A percentile compares a stretch with the other conserved stretches of the same genome.
Conservation (phyloP, 2,888 invertebrate genomes). For the Mamestra brassicae region DNA sequence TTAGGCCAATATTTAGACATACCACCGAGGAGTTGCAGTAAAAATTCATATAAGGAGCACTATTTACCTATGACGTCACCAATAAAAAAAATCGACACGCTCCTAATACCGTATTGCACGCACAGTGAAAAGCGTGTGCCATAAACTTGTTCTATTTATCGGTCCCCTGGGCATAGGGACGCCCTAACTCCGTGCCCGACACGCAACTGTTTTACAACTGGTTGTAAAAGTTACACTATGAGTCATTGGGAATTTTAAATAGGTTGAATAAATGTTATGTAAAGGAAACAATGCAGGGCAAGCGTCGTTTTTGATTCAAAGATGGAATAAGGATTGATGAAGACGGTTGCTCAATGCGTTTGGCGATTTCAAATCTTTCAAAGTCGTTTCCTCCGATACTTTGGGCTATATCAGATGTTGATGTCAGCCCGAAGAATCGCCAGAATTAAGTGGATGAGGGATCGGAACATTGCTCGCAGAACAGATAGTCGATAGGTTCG, state of each 20-base stretch:
- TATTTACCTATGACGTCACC: slow-evolving; percentile 43
- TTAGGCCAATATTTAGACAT: background rate
- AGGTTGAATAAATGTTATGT: slow-evolving; percentile 30
- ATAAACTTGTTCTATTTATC: slow-evolving; percentile 78
- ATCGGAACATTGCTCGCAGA: too few species aligned
- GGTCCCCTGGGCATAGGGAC: slow-evolving; percentile 73
- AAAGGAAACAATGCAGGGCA: background rate
- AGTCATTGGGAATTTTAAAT: slow-evolving; percentile 68
- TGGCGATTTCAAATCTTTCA: too few species aligned
- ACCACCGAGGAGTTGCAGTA: background rate
- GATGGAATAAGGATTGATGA: too few species aligned
- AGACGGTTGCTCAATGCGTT: too few species aligned
- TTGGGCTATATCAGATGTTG: too few species aligned
- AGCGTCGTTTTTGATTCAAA: too few species aligned
- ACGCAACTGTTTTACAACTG: slow-evolving; percentile 72
- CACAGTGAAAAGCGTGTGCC: slow-evolving; percentile 60
- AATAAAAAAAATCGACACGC: slow-evolving; percentile 35
- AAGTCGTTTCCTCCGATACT: too few species aligned
- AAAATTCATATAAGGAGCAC: background rate
- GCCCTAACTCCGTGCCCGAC: slow-evolving; percentile 66
- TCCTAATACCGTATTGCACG: slow-evolving; percentile 57
- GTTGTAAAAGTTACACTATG: slow-evolving; percentile 67
- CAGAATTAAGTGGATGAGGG: too few species aligned
- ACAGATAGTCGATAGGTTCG: too few species aligned
- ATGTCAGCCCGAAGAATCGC: too few species aligned